A percentile compares a stretch with the other conserved stretches of the same genome.
phyloP scores from a whole-genome alignment of 2,113 vertebrate species.

The Python bivittatus region DNA sequence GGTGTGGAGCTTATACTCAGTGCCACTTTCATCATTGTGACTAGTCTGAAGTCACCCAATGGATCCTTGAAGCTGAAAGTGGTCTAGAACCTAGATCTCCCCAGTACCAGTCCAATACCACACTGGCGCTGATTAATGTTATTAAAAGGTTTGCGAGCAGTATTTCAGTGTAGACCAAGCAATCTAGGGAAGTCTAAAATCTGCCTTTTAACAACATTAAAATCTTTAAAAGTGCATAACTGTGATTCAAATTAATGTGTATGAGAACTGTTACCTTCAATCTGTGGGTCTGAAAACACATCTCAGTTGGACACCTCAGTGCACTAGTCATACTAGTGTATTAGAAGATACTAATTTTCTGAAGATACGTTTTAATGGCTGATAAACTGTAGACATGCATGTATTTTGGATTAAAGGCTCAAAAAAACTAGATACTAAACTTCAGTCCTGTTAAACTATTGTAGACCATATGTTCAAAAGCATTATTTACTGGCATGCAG shows the following conservation, averaged over 20 bases:
- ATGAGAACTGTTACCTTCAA: neutral
- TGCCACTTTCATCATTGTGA: neutral
- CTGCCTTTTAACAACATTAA: neutral
- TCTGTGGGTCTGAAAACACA: neutral
- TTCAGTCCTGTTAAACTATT: neutral
- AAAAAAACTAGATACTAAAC: neutral
- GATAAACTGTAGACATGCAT: rapidly evolving
- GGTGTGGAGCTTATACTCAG: neutral
- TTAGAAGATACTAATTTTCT: constrained; percentile 22
- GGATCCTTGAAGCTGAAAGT: neutral
- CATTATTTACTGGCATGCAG: neutral
- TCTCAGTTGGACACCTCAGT: neutral
- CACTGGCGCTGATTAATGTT: neutral
- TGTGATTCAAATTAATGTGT: neutral
- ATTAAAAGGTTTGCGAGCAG: neutral
- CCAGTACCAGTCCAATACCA: neutral
- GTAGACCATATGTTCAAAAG: constrained; percentile 3
- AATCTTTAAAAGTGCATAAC: neutral
- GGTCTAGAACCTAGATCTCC: neutral
- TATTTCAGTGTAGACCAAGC: constrained; percentile 23
- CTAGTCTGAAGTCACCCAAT: neutral
- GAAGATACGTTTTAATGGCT: neutral
- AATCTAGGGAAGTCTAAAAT: constrained; percentile 19
- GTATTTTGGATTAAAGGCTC: neutral
- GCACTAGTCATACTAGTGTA: constrained; percentile 15